Conservation (phyloP, 2,888 invertebrate species). For the Halictus ligatus region DNA sequence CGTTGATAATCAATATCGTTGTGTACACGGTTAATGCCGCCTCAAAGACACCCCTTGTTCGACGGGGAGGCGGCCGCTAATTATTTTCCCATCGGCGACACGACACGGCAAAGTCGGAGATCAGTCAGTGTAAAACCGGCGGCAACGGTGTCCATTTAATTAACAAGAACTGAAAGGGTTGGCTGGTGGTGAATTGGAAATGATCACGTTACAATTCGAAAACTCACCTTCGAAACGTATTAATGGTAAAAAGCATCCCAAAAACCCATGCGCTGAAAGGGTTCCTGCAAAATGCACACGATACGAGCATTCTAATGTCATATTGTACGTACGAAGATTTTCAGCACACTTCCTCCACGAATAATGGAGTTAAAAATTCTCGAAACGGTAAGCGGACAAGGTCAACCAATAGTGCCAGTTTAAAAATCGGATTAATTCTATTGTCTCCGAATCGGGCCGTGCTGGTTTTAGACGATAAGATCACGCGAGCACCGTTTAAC, state of each 20-base stretch:
- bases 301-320: too few species aligned
- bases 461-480: too few species aligned
- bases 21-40: conserved; percentile 59
- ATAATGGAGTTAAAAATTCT: neutral
- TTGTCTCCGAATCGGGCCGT: too few species aligned
- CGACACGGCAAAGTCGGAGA: conserved; percentile 58
- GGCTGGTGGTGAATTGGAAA: neutral
- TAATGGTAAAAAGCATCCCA: neutral
- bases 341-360: neutral
- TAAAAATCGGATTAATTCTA: too few species aligned
- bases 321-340: too few species aligned
- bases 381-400: neutral
- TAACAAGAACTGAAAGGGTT: conserved; percentile 23
- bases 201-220: neutral
- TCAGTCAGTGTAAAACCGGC: conserved; percentile 40
- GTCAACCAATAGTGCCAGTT: neutral
- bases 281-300: too few species aligned
- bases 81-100: conserved; percentile 63
- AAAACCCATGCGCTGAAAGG: neutral
- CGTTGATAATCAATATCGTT: conserved; percentile 58
- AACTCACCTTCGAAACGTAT: neutral
- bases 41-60: conserved; percentile 37
- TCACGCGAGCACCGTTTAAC: too few species aligned
- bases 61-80: conserved; percentile 51
- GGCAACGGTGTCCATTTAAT: conserved; percentile 57